phyloP scores from a whole-genome alignment of 2,113 vertebrate genomes.

The Euleptes europaea region DNA sequence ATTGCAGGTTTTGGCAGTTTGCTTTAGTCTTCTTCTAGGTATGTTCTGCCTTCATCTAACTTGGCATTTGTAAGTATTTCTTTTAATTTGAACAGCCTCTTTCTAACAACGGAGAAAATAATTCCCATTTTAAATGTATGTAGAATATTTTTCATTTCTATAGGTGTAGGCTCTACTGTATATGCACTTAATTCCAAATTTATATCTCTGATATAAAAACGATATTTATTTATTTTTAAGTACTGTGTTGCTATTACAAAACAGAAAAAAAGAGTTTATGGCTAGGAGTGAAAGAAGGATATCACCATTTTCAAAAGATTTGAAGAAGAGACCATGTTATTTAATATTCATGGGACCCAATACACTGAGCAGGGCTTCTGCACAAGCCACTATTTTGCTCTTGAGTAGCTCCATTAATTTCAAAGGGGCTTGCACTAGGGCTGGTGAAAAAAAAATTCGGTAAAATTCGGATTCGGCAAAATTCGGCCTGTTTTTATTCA shows the following conservation, averaged over 20 bases:
- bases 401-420: background rate
- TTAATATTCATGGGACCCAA: background rate
- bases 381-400: background rate
- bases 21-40: background rate
- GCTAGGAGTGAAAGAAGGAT: constrained; percentile 25
- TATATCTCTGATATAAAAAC: constrained; percentile 5
- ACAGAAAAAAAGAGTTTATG: constrained; percentile 24
- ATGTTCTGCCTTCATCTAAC: background rate
- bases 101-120: background rate
- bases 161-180: background rate
- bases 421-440: background rate
- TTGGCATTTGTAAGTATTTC: background rate
- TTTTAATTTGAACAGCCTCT: background rate
- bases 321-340: background rate
- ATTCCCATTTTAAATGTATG: no score
- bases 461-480: no score
- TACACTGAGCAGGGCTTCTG: background rate
- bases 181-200: constrained; percentile 21
- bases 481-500: no score
- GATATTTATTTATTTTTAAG: constrained; percentile 38
- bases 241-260: constrained; percentile 17
- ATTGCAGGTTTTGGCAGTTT: background rate
- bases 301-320: background rate
- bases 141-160: constrained; percentile 1
- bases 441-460: no score